Evolutionary conservation across 2,113 vertebrate genomes (phyloP).

Genomic region (Copsychus sechellarum): DNA sequence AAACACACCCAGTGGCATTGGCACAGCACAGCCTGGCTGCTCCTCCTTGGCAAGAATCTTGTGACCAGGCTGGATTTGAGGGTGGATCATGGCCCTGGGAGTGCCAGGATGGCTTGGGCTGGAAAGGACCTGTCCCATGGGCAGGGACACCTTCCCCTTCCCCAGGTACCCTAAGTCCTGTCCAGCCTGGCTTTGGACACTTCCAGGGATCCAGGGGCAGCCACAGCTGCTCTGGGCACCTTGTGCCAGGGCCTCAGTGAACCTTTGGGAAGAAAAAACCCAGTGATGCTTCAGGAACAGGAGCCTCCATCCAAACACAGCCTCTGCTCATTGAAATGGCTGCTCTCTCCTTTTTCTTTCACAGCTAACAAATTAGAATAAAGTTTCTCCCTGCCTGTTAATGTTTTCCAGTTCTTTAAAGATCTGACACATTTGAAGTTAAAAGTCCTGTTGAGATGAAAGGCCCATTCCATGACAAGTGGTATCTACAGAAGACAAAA

Average conservation of each 20-base stretch:
- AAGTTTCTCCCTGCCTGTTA: slow-evolving; percentile 21
- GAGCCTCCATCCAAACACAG: background rate
- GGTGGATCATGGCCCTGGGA: background rate
- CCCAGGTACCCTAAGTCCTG: background rate
- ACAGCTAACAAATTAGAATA: slow-evolving; percentile 18
- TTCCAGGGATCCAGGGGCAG: background rate
- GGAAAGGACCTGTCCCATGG: background rate
- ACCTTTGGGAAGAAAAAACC: background rate
- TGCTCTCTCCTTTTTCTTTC: background rate
- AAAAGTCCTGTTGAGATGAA: slow-evolving; percentile 47
- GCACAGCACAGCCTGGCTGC: background rate
- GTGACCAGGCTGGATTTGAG: background rate
- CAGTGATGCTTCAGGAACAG: background rate
- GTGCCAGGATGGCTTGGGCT: background rate
- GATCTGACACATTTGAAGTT: slow-evolving; percentile 44
- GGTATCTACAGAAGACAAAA: slow-evolving; percentile 1
- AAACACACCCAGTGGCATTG: background rate
- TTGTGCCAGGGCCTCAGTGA: background rate
- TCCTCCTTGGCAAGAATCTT: fast-evolving
- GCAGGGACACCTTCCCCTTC: background rate
- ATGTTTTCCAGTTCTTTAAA: slow-evolving; percentile 26
- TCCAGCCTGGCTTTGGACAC: background rate
- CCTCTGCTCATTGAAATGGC: background rate
- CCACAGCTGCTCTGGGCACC: background rate
- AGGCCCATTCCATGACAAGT: background rate